These are phyloP conservation scores for Platalea minor DNA, from an alignment of 2,797 vertebrate genomes.

Conservation along the genomic window DNA sequence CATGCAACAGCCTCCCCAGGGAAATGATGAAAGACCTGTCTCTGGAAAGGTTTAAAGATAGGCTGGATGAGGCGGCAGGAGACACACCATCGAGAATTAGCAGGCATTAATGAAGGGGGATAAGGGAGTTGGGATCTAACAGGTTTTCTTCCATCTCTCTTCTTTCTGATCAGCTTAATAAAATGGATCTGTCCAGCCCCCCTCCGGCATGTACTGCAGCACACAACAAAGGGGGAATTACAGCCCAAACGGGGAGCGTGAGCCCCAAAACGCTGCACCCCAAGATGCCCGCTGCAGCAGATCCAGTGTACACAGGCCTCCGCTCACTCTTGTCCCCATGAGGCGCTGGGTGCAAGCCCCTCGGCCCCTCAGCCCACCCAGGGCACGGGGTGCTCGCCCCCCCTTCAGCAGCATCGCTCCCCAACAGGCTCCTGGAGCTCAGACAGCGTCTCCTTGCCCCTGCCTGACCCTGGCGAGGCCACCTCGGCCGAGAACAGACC, in stretches of 20 bases:
- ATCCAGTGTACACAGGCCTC: background rate
- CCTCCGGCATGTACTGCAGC: background rate
- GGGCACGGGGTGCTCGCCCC: background rate
- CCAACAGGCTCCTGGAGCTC: background rate
- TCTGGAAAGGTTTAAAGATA: background rate
- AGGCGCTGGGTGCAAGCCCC: background rate
- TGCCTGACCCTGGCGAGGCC: background rate
- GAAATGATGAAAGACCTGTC: background rate
- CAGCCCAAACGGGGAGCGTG: rapidly evolving
- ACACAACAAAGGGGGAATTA: background rate
- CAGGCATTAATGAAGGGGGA: background rate
- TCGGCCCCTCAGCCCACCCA: rapidly evolving
- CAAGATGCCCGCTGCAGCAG: rapidly evolving
- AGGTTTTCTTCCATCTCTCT: slow-evolving; percentile 35
- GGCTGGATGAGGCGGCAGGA: background rate
- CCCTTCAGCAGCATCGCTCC: background rate
- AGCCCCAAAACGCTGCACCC: background rate
- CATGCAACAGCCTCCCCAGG: slow-evolving; percentile 13
- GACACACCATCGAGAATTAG: background rate
- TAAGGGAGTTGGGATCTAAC: background rate
- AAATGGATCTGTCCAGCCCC: slow-evolving; percentile 3
- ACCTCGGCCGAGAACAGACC: background rate
- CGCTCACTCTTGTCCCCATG: background rate
- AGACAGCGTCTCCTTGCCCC: background rate
- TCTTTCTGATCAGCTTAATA: background rate